phyloP scores from a whole-genome alignment of 2,888 invertebrate species.

The Coelogynopora nodosa region DNA sequence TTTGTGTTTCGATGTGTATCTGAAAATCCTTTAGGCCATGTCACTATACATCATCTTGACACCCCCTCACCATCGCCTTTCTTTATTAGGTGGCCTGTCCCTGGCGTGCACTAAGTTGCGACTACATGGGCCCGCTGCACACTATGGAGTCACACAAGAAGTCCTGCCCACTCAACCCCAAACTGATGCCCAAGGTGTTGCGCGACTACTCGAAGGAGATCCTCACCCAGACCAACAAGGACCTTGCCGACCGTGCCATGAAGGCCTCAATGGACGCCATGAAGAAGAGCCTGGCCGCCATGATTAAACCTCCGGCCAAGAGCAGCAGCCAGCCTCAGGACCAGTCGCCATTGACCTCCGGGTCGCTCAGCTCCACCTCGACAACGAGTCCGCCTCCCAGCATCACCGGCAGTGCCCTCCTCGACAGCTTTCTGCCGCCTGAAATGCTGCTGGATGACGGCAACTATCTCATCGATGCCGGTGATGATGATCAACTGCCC shows the following conservation, averaged over 20 bases:
- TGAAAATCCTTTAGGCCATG: background rate
- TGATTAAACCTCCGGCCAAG: background rate
- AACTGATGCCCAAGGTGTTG: slow-evolving; percentile 53
- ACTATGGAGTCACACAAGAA: slow-evolving; percentile 51
- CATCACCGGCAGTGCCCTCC: background rate
- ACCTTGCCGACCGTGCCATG: background rate
- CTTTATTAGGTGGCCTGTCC: slow-evolving; percentile 54
- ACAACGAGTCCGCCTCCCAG: background rate
- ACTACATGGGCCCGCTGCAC: slow-evolving; percentile 52
- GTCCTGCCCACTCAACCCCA: slow-evolving; percentile 54
- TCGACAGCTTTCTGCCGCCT: background rate
- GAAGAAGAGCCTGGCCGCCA: background rate
- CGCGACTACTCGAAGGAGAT: slow-evolving; percentile 37
- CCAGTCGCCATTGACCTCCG: background rate
- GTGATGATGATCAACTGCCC: background rate
- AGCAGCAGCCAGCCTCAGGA: background rate
- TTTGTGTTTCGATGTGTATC: background rate
- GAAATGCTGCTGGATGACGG: background rate
- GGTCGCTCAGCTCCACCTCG: background rate
- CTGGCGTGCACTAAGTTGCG: slow-evolving; percentile 52
- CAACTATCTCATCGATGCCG: background rate
- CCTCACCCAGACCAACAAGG: background rate
- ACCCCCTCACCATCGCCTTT: too few species aligned
- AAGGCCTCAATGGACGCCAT: background rate
- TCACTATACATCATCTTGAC: too few species aligned